Evolutionary conservation across 2,113 vertebrate genomes (phyloP).

Genomic region (Muntiacus reevesi): DNA sequence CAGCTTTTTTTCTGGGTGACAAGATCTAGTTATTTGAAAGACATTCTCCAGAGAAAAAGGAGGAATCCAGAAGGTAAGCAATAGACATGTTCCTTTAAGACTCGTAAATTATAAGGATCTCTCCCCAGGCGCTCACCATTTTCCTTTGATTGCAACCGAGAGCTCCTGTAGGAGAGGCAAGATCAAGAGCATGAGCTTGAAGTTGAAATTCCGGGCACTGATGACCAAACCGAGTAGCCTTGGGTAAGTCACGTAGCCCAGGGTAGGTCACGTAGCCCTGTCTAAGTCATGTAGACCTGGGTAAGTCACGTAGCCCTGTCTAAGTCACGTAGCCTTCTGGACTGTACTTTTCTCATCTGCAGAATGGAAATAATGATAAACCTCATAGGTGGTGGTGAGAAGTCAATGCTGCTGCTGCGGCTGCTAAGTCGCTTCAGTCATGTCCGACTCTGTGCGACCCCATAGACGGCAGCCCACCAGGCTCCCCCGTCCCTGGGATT

Average conservation of each 20-base stretch:
- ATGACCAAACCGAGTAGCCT: not conserved
- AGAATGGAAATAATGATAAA: not conserved
- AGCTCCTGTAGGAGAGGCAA: not conserved
- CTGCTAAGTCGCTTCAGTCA: too few species aligned
- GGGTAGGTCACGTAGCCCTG: not conserved
- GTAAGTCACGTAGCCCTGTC: too few species aligned
- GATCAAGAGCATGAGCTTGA: not conserved
- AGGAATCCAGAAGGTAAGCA: not conserved
- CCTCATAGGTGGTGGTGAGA: not conserved
- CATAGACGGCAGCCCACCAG: too few species aligned
- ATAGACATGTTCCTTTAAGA: not conserved
- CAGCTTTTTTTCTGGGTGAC: not conserved
- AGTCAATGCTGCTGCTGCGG: not conserved
- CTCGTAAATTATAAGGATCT: not conserved
- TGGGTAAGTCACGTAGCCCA: not conserved
- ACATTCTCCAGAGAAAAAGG: not conserved
- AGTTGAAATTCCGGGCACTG: not conserved
- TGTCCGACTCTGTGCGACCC: too few species aligned
- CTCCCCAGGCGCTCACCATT: not conserved
- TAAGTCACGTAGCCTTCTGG: not conserved
- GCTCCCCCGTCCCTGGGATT: too few species aligned
- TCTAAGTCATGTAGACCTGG: too few species aligned
- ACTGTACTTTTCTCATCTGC: not conserved
- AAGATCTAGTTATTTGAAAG: not conserved
- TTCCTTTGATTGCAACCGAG: not conserved